These are phyloP conservation scores for Pteruthius melanotis DNA, from an alignment of 2,113 vertebrate genomes.

Conservation along the genomic window DNA sequence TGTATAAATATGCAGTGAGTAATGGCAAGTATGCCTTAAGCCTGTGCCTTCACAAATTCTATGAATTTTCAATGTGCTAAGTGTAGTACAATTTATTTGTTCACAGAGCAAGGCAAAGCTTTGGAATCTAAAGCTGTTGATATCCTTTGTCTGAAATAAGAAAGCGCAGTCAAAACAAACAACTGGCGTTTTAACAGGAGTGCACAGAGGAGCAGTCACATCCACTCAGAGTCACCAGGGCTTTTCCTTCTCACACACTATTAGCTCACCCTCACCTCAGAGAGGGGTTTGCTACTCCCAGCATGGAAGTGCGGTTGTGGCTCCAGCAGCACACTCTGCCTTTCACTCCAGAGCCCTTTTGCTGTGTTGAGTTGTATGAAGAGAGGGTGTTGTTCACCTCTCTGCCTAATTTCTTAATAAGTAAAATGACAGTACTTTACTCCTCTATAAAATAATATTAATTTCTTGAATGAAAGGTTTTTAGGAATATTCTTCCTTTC, in stretches of 20 bases:
- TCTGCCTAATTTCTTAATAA: background rate
- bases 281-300: background rate
- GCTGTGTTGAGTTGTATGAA: background rate
- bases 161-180: background rate
- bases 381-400: background rate
- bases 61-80: slow-evolving; percentile 50
- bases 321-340: background rate
- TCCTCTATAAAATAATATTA: background rate
- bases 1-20: background rate
- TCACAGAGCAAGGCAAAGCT: background rate
- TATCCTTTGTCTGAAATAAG: slow-evolving; percentile 8
- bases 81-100: slow-evolving; percentile 22
- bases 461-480: background rate
- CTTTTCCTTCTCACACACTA: background rate
- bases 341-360: background rate
- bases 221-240: background rate
- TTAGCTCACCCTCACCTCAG: background rate
- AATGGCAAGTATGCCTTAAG: background rate
- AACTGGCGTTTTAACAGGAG: background rate
- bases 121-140: background rate
- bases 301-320: background rate
- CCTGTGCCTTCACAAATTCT: background rate
- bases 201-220: background rate
- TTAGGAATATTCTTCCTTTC: background rate
- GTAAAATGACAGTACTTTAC: background rate